Base-by-base conservation (phyloP, 1,140 invertebrate species). In the Euura lappo region DNA sequence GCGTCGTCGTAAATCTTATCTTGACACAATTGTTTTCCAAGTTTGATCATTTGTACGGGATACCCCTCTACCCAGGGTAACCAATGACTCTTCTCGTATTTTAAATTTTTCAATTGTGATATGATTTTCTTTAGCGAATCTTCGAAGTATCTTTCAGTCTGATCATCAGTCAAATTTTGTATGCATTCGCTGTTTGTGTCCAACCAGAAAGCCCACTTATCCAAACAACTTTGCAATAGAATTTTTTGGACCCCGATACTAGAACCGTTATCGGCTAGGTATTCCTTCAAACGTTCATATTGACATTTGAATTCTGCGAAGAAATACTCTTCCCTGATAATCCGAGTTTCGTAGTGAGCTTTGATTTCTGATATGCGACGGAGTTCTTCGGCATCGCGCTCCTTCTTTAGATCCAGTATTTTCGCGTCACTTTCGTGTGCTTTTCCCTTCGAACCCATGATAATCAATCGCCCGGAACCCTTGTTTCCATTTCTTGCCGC, bases 401-500 rank as follows among this genome's bases (percentile, higher is more conserved):
- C 8, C 60, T 70, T 72, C 60, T 77, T 73, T n/a, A 72, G n/a
- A 2, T 65, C 44, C 2, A 72, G 44, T 10, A 70, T 46, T 72
- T 74, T 68, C 64, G 45, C 13, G 28, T 28, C 28, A 28, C 28
- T 28, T 0, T 28, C 28, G 28, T 28, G 28, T 28, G 28, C 28
- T 28, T 28, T 0, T 71, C 44, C 46, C 67, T 72, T n/a, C 66
- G n/a, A 3, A 13, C 11, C 67, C 6, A 51, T 43, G 2, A 80
- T 44, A 46, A 82, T 78, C 5, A 85, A 71, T 46, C 81, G 80
- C 28, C 81, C 82, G 6, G 80, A 75, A 6, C 81, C 84, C 8
- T 65, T 42, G 11, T 85, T 74, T 1, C 85, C 86, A 72, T 78
- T 77, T 66, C 86, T 74, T 1, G 86, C 80, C 3, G 86, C 76